Conservation (phyloP, 2,888 invertebrate species). For the Linnaemya tessellans region DNA sequence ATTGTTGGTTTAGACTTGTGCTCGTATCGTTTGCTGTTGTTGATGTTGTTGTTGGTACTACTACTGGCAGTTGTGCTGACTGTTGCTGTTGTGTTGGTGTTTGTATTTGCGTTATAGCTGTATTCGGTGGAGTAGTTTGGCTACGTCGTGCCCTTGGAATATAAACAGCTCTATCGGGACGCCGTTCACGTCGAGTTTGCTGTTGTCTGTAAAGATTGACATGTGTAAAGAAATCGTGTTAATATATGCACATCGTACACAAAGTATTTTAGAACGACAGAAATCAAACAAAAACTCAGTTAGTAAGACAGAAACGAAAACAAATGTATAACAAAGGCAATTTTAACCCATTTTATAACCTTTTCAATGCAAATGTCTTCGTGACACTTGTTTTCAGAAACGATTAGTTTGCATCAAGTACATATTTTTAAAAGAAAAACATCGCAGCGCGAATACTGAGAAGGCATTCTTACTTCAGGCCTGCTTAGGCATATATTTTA, state of each 20-base stretch:
- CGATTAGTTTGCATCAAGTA: too few species aligned
- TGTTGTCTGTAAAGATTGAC: constrained; percentile 74
- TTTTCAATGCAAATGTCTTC: too few species aligned
- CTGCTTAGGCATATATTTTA: too few species aligned
- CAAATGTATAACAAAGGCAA: constrained; percentile 4
- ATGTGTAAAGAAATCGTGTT: constrained; percentile 43
- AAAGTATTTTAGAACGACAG: constrained; percentile 70
- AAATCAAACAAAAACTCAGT: constrained; percentile 73
- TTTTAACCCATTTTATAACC: constrained; percentile 19
- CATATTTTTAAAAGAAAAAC: too few species aligned
- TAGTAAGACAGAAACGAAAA: constrained; percentile 46
- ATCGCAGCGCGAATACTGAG: too few species aligned
- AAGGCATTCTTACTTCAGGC: too few species aligned
- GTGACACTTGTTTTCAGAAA: too few species aligned
- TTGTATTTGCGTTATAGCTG: constrained; percentile 73
- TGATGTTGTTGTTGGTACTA: constrained; percentile 57
- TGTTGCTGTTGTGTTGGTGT: constrained; percentile 67
- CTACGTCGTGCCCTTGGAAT: constrained; percentile 88
- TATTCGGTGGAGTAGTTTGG: constrained; percentile 82
- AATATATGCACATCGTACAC: constrained; percentile 13
- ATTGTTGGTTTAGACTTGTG: constrained; percentile 73
- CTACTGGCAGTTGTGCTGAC: constrained; percentile 60
- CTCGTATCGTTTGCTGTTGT: constrained; percentile 65
- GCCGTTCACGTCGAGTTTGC: constrained; percentile 84
- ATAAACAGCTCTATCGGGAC: constrained; percentile 92